These are phyloP conservation scores for Drosophila nikananu DNA, from an alignment of 1,140 invertebrate species.

Conservation along the genomic window DNA sequence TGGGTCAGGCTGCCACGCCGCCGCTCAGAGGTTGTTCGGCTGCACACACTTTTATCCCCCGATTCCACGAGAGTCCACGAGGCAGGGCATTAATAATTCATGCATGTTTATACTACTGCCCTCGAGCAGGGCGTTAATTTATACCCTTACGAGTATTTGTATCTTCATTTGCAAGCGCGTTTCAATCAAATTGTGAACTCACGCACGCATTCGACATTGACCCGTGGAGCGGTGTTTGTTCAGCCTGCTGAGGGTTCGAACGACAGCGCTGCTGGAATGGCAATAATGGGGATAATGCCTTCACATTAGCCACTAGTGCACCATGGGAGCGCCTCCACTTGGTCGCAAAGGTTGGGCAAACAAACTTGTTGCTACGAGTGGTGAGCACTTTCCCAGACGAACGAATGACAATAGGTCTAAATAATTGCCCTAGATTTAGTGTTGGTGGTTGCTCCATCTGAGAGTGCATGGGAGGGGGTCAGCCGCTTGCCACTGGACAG, in stretches of 20 bases:
- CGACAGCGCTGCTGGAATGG: background rate
- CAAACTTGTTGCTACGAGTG: slow-evolving; percentile 46
- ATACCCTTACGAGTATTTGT: slow-evolving; percentile 57
- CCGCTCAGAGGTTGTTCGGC: slow-evolving; percentile 15
- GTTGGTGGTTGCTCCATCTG: background rate
- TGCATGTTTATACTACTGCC: slow-evolving; percentile 39
- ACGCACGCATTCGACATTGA: slow-evolving; percentile 46
- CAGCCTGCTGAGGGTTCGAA: background rate
- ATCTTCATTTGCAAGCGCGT: slow-evolving; percentile 50
- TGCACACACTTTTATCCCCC: slow-evolving; percentile 25
- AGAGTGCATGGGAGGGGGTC: slow-evolving; percentile 9
- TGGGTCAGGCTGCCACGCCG: slow-evolving; percentile 13
- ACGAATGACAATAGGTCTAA: slow-evolving; percentile 40
- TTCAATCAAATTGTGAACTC: slow-evolving; percentile 36
- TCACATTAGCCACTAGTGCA: slow-evolving; percentile 38
- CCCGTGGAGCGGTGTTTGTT: slow-evolving; percentile 25
- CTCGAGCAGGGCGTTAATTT: slow-evolving; percentile 49
- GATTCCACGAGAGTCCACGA: slow-evolving; percentile 7
- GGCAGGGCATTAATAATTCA: slow-evolving; percentile 40
- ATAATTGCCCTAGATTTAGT: slow-evolving; percentile 46
- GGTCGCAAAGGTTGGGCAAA: slow-evolving; percentile 22
- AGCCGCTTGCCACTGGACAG: background rate
- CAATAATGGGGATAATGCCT: slow-evolving; percentile 19
- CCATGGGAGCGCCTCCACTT: slow-evolving; percentile 30
- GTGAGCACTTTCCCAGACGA: slow-evolving; percentile 19